Conservation (phyloP, 2,888 invertebrate species). For the Chaetoderma sp. region DNA sequence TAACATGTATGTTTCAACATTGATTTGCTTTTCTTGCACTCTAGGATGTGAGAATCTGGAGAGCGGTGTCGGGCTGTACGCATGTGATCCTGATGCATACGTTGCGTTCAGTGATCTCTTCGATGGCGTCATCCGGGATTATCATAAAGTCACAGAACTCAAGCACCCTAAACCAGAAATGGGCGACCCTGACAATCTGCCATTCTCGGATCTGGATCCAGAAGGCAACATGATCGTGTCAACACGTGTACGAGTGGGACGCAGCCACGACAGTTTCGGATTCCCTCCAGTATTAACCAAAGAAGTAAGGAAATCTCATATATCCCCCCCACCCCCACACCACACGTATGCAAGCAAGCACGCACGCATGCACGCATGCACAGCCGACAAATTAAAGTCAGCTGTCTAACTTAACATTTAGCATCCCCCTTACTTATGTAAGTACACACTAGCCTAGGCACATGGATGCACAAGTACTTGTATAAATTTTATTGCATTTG, state of each 20-base stretch:
- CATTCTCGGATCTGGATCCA: constrained; percentile 70
- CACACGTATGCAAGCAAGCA: no score
- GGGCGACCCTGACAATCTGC: constrained; percentile 86
- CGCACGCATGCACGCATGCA: no score
- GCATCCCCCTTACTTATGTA: no score
- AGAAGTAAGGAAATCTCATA: no score
- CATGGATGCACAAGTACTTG: no score
- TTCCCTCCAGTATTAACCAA: constrained; percentile 81
- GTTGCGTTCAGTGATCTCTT: constrained; percentile 91
- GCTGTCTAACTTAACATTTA: no score
- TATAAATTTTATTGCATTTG: no score
- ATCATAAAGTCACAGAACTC: constrained; percentile 50
- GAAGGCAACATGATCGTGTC: constrained; percentile 34
- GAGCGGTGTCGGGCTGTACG: constrained; percentile 82
- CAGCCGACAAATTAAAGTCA: no score
- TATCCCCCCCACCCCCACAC: no score
- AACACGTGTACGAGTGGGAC: constrained; percentile 37
- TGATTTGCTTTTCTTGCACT: no score
- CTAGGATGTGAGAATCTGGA: constrained; percentile 37
- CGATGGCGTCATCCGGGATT: constrained; percentile 88
- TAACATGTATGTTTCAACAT: no score
- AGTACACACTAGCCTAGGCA: no score
- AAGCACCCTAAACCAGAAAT: constrained; percentile 89
- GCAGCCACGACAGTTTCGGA: constrained; percentile 36
- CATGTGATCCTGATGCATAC: constrained; percentile 96